phyloP scores from a whole-genome alignment of 2,797 vertebrate genomes.

The Danio jaintianensis region DNA sequence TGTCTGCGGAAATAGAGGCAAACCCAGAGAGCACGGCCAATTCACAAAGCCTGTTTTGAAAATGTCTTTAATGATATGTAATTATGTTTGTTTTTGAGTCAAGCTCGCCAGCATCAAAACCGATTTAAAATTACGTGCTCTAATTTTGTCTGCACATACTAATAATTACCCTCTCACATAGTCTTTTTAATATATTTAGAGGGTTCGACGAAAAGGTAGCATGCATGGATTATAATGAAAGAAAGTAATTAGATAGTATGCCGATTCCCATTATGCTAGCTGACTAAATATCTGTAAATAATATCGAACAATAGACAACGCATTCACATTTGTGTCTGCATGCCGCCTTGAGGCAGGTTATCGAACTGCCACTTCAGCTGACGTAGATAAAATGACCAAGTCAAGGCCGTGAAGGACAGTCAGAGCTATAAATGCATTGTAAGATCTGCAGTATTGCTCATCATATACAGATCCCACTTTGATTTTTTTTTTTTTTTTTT shows the following conservation, averaged over 20 bases:
- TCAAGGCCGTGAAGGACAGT: constrained; percentile 45
- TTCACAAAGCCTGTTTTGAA: constrained; percentile 1
- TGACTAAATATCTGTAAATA: constrained; percentile 31
- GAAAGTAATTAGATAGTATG: constrained; percentile 23
- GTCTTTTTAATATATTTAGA: constrained; percentile 39
- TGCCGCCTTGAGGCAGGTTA: constrained; percentile 46
- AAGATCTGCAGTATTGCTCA: constrained; percentile 25
- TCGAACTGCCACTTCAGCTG: constrained; percentile 35
- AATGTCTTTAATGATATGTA: constrained; percentile 40
- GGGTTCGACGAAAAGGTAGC: constrained; percentile 22
- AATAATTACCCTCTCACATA: constrained; percentile 30
- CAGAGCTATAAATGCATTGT: constrained; percentile 18
- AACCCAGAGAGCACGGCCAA: neutral
- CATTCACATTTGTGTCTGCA: neutral
- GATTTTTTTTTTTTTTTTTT: constrained; percentile 13
- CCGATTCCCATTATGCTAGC: constrained; percentile 24
- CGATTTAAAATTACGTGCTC: constrained; percentile 7
- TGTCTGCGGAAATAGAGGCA: neutral
- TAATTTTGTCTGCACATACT: constrained; percentile 32
- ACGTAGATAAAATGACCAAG: constrained; percentile 25
- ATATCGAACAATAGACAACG: neutral
- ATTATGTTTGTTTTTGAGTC: constrained; percentile 30
- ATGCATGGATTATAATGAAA: constrained; percentile 12
- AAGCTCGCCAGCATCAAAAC: neutral
- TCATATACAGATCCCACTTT: constrained; percentile 20